Percentiles rank a stretch among this genome's conserved stretches.
phyloP scores from a whole-genome alignment of 92 coral and sea anemone species.

The Heteractis magnifica region DNA sequence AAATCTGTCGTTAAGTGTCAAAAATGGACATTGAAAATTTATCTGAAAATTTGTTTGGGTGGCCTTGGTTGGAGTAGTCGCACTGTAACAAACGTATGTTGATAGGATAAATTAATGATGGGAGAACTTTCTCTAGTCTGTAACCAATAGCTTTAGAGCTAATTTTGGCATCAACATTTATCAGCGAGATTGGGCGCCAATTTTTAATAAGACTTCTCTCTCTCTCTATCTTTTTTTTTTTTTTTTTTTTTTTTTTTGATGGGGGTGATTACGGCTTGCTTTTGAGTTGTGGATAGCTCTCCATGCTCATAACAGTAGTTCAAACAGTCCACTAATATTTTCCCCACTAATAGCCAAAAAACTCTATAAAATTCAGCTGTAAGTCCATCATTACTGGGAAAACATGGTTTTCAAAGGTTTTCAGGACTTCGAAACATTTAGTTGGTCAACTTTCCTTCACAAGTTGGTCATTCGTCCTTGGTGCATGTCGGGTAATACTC shows the following conservation, averaged over 20 bases:
- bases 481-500: no score
- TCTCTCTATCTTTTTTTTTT: slow-evolving; percentile 53
- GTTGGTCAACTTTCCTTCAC: no score
- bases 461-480: no score
- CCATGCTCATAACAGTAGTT: slow-evolving; percentile 41
- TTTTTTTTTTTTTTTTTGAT: no score
- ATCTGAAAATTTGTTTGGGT: no score
- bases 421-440: no score
- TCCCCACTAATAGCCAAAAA: slow-evolving; percentile 46
- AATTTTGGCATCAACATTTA: slow-evolving; percentile 40
- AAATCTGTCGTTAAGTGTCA: no score
- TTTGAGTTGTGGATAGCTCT: slow-evolving; percentile 34
- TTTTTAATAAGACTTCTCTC: slow-evolving; percentile 32
- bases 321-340: slow-evolving; percentile 33
- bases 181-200: slow-evolving; percentile 45
- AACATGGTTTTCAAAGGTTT: no score
- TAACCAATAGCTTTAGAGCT: slow-evolving; percentile 30
- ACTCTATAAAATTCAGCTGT: slow-evolving; percentile 38
- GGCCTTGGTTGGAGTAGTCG: no score
- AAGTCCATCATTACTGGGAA: no score
- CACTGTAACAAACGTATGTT: slow-evolving; percentile 33
- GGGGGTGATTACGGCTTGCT: slow-evolving; percentile 44
- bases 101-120: slow-evolving; percentile 22
- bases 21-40: no score
- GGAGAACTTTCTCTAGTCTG: slow-evolving; percentile 30